Evolutionary conservation across 92 coral and sea anemone species (phyloP), one percentile per base, ranked within the genome.

Genomic region (Parazoanthus swiftii): DNA sequence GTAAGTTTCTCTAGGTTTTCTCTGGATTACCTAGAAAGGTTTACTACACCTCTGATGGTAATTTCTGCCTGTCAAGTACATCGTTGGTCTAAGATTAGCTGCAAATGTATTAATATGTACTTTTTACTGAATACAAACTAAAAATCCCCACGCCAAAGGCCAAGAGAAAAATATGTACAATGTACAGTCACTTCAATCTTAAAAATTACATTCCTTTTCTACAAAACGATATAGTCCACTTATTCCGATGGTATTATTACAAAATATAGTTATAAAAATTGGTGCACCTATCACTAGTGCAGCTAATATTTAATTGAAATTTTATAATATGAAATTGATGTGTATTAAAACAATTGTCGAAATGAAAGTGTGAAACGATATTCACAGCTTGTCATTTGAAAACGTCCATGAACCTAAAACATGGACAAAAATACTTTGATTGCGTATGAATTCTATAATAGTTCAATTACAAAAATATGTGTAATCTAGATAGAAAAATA

Each of bases 131-230:
- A 25, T 82, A 82, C 76, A 82, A 84, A 84, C 68, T 46, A 33
- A 43, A 23, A 66, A 21, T 46, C 87, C 77, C 79, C 54, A 39
- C 63, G 65, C 66, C 77, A 72, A 84, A 33, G 75, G 44, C 70
- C 20, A 84, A 26, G 79, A 66, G 86, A 84, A 84, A 84, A 46
- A 84, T 84, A 84, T 84, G 87, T 70, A 84, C 79, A 84, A 84
- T 84, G 87, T 84, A 70, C 87, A 84, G 7, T 26, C 71, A 68
- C 39, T 46, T 37, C 78, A 71, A 84, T 26, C 36, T 50, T 71
- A 84, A 84, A 74, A 84, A 71, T 84, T 70, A 84, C 79, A 84
- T 33, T 84, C 87, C 71, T 73, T 75, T 46, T 84, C 78, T 84
- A 44, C 29, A 84, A 71, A 73, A 48, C 25, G 78, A 72, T 70